Evolutionary conservation across 1,140 invertebrate species (phyloP).

Genomic region (Drusus annulatus): DNA sequence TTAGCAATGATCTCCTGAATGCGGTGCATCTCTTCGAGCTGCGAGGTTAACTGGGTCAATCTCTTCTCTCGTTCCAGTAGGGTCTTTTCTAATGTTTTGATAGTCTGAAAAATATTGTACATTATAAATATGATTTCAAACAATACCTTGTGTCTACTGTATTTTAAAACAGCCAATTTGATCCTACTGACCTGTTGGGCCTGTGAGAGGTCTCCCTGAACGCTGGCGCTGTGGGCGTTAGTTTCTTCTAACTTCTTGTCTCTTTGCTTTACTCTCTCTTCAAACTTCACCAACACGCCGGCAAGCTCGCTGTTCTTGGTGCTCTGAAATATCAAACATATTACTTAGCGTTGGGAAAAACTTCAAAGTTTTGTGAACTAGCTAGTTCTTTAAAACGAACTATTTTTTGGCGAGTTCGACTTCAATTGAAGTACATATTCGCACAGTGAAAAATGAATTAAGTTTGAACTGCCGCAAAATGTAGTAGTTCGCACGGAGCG

Average conservation of each 20-base stretch:
- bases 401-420: too few relatives aligned
- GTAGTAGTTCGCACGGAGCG: too few relatives aligned
- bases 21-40: conserved; percentile 70
- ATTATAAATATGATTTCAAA: too few relatives aligned
- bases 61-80: conserved; percentile 68
- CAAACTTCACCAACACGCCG: conserved; percentile 67
- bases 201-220: conserved; percentile 63
- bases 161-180: too few relatives aligned
- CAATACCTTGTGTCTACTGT: too few relatives aligned
- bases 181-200: conserved; percentile 62
- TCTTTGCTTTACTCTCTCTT: conserved; percentile 67
- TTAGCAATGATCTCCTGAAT: conserved; percentile 71
- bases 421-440: too few relatives aligned
- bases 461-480: too few relatives aligned
- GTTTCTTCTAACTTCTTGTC: conserved; percentile 67
- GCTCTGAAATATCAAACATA: conserved; percentile 58
- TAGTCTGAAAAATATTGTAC: conserved; percentile 62
- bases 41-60: conserved; percentile 67
- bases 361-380: too few relatives aligned
- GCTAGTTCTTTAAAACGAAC: too few relatives aligned
- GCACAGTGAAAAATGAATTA: too few relatives aligned
- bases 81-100: conserved; percentile 69
- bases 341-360: too few relatives aligned
- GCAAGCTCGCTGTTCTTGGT: conserved; percentile 68
- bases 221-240: conserved; percentile 57